These are phyloP conservation scores for Syrphus vitripennis DNA, from an alignment of 2,888 invertebrate species.

Conservation along the genomic window DNA sequence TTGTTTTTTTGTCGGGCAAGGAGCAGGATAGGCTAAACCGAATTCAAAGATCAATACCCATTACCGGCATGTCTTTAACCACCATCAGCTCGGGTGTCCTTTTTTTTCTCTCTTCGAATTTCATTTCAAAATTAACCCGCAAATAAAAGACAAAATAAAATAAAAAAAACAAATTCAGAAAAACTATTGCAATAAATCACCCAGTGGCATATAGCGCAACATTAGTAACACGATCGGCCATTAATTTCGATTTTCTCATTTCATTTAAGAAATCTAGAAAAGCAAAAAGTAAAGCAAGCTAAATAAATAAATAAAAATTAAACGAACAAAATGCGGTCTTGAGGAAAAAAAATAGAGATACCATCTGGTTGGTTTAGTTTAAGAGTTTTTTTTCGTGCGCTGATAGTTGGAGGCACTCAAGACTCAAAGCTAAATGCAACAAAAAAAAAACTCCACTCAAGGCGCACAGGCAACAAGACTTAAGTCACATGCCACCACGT, in stretches of 20 bases:
- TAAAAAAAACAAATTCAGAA: conserved; percentile 3
- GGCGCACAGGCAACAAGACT: neutral
- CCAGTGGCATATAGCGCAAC: conserved; percentile 71
- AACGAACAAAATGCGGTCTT: conserved; percentile 47
- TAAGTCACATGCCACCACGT: conserved; percentile 32
- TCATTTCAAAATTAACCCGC: neutral
- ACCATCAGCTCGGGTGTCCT: conserved; percentile 57
- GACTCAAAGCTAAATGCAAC: conserved; percentile 18
- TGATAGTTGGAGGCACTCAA: conserved; percentile 52
- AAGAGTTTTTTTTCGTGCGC: conserved; percentile 17
- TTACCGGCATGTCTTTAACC: conserved; percentile 41
- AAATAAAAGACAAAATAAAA: neutral
- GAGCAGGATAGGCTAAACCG: conserved; percentile 12
- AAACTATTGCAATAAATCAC: conserved; percentile 65
- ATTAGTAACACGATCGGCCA: conserved; percentile 71
- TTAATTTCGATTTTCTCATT: conserved; percentile 69
- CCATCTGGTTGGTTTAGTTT: conserved; percentile 49
- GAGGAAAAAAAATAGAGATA: conserved; percentile 48
- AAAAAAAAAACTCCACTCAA: conserved; percentile 10
- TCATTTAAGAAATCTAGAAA: conserved; percentile 29
- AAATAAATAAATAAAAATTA: conserved; percentile 7
- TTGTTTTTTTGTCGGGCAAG: neutral
- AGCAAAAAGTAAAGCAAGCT: neutral
- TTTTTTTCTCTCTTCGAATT: conserved; percentile 27
- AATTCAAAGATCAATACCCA: conserved; percentile 17